phyloP scores from a whole-genome alignment of 2,113 vertebrate species.

The Callipepla californica region DNA sequence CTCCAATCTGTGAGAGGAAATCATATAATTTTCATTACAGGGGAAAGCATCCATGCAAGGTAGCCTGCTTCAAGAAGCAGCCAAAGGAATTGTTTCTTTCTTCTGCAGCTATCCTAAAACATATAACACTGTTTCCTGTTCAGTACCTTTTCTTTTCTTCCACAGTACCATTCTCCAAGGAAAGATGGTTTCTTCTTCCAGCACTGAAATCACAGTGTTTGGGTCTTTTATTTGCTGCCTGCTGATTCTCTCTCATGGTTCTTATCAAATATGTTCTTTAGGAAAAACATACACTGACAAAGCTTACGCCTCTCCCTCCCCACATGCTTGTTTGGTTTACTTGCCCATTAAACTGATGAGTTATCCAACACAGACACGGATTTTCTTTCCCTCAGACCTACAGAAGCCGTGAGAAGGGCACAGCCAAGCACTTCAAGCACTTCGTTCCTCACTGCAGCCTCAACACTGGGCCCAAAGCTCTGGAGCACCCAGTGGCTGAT shows the following conservation, averaged over 20 bases:
- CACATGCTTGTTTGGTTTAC: not conserved
- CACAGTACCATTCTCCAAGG: not conserved
- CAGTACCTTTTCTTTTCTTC: not conserved
- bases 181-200: not conserved
- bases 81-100: slow-evolving; percentile 9
- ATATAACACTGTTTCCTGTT: not conserved
- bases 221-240: not conserved
- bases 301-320: not conserved
- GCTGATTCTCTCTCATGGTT: not conserved
- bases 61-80: not conserved
- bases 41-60: not conserved
- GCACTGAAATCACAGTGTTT: not conserved
- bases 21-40: not conserved
- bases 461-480: not conserved
- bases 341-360: not conserved
- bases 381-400: not conserved
- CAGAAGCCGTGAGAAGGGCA: not conserved
- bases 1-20: not conserved
- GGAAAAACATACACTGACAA: not conserved
- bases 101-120: slow-evolving; percentile 2
- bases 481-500: too few relatives aligned
- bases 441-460: not conserved
- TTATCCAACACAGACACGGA: accelerated
- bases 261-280: not conserved
- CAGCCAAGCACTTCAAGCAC: not conserved